Percentiles rank a stretch among this genome's conserved stretches.
Evolutionary conservation across 2,797 vertebrate species (phyloP).

Genomic region (Sternotherus odoratus): DNA sequence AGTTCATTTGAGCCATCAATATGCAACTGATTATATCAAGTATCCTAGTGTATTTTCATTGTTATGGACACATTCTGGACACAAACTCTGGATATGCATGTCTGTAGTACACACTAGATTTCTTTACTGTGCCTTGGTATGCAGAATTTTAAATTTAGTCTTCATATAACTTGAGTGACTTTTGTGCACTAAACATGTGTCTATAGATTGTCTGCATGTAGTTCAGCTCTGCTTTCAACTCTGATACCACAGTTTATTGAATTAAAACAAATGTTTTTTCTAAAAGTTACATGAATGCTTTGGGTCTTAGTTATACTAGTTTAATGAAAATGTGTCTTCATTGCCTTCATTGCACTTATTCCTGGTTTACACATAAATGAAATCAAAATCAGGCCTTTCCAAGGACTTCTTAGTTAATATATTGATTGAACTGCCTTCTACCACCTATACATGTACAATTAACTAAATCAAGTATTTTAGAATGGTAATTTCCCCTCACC

Average conservation of each 20-base stretch:
- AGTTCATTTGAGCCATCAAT: not conserved
- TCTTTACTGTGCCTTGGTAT: not conserved
- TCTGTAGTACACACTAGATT: not conserved
- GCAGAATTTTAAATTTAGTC: not conserved
- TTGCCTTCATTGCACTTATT: conserved; percentile 3
- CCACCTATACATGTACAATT: rapidly evolving
- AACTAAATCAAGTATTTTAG: not conserved
- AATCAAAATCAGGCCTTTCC: not conserved
- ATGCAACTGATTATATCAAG: not conserved
- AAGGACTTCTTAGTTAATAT: not conserved
- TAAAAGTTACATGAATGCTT: conserved; percentile 54
- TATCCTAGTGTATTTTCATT: not conserved
- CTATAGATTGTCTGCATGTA: conserved; percentile 50
- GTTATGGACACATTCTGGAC: not conserved
- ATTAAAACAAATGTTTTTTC: not conserved
- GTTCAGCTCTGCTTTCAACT: conserved; percentile 1
- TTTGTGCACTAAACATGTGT: conserved; percentile 30
- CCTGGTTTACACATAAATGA: not conserved
- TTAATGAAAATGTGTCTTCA: conserved; percentile 57
- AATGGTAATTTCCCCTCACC: not conserved
- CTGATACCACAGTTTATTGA: not conserved
- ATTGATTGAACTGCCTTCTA: not conserved
- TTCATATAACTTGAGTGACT: rapidly evolving
- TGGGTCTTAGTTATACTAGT: conserved; percentile 46
- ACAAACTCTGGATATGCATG: not conserved